Percentiles rank a stretch among this genome's conserved stretches.
Evolutionary conservation across 2,888 invertebrate genomes (phyloP).

Genomic region (Drosophila tanythrix): DNA sequence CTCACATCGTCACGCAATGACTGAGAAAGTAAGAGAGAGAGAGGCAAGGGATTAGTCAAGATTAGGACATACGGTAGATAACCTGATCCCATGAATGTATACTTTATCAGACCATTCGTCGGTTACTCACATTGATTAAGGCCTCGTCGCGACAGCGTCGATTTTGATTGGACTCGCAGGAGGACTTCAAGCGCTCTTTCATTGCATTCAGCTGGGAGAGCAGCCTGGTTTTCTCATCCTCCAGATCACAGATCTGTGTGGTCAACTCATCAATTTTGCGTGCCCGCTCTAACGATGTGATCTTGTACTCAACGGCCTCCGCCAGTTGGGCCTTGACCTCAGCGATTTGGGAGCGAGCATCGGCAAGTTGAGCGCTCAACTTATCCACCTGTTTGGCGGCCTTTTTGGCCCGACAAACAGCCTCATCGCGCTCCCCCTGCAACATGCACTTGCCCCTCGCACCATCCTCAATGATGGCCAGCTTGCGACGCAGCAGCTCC

Average conservation of each 20-base stretch:
- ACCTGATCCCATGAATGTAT: too few species aligned
- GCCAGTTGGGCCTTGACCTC: constrained; percentile 94
- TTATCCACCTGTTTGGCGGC: constrained; percentile 93
- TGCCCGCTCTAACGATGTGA: constrained; percentile 92
- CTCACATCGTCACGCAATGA: constrained; percentile 91
- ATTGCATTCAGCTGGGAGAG: constrained; percentile 79
- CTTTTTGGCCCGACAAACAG: constrained; percentile 90
- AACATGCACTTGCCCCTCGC: constrained; percentile 87
- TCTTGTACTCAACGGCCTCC: constrained; percentile 95
- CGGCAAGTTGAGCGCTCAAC: constrained; percentile 91
- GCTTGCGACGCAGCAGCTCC: constrained; percentile 94
- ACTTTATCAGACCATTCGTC: not conserved
- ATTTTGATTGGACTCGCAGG: constrained; percentile 83
- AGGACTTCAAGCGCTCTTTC: constrained; percentile 82
- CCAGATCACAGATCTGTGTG: constrained; percentile 92
- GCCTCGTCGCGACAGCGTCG: constrained; percentile 84
- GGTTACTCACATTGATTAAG: constrained; percentile 81
- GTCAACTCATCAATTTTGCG: constrained; percentile 94
- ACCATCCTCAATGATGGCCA: constrained; percentile 92
- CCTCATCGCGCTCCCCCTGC: constrained; percentile 89
- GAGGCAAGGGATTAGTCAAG: not conserved
- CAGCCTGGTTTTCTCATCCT: constrained; percentile 89
- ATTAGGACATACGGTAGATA: not conserved
- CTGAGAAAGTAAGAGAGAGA: constrained; percentile 82
- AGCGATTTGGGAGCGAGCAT: constrained; percentile 92